Evolutionary conservation across 2,888 invertebrate genomes (phyloP).

Genomic region (Gnatocerus cornutus): DNA sequence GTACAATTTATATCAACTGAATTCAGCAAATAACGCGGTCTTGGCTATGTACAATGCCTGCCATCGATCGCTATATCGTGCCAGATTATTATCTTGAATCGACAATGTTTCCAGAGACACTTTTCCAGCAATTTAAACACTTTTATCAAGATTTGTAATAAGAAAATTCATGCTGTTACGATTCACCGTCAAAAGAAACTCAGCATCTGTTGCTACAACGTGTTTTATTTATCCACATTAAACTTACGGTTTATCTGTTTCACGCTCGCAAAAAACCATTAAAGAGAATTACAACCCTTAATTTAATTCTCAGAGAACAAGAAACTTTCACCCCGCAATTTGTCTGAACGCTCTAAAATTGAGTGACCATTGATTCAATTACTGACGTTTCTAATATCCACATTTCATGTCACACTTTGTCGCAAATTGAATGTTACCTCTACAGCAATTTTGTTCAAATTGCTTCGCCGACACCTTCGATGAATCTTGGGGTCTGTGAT

Average conservation of each 20-base stretch:
- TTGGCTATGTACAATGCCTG: neutral
- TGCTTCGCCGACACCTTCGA: neutral
- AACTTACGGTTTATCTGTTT: no score
- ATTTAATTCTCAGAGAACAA: no score
- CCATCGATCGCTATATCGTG: constrained; percentile 5
- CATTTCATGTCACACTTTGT: neutral
- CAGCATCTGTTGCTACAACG: neutral
- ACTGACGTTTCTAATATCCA: neutral
- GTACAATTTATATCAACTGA: constrained; percentile 1
- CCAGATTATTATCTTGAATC: constrained; percentile 7
- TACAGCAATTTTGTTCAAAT: neutral
- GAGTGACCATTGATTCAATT: neutral
- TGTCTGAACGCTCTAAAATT: neutral
- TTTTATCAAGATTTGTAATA: constrained; percentile 4
- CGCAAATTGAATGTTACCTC: constrained; percentile 1
- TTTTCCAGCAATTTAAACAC: constrained; percentile 8
- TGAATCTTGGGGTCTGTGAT: neutral
- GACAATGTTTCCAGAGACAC: constrained; percentile 17
- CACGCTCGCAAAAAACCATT: no score
- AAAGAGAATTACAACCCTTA: no score
- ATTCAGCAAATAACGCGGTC: neutral
- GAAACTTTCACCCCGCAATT: no score
- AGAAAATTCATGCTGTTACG: neutral
- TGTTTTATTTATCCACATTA: no score
- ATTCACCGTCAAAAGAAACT: neutral